Conservation (phyloP, 2,888 invertebrate genomes). For the Gortyna flavago region DNA sequence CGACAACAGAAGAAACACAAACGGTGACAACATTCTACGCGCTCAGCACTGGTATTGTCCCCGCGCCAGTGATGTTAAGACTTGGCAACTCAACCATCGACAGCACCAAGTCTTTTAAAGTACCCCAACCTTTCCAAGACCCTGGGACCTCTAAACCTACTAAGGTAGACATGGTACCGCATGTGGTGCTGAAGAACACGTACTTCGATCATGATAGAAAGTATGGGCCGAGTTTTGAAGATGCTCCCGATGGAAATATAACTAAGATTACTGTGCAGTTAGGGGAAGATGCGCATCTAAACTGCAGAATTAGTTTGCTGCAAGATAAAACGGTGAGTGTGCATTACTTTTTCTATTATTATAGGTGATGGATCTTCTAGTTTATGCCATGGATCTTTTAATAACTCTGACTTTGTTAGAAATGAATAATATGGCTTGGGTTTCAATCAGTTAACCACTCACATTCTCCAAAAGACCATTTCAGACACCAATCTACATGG, state of each 20-base stretch:
- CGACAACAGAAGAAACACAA: conserved; percentile 78
- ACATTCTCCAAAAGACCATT: too few species aligned
- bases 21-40: conserved; percentile 87
- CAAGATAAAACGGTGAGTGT: conserved; percentile 93
- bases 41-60: conserved; percentile 82
- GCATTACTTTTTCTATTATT: neutral
- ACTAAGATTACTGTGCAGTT: conserved; percentile 93
- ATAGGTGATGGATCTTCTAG: neutral
- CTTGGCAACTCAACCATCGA: conserved; percentile 89
- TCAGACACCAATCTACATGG: too few species aligned
- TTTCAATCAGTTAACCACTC: neutral
- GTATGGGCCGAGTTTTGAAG: conserved; percentile 93
- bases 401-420: neutral
- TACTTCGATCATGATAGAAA: conserved; percentile 89
- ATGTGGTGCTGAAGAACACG: conserved; percentile 84
- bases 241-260: conserved; percentile 89
- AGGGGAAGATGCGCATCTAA: conserved; percentile 92
- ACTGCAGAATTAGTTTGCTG: conserved; percentile 93
- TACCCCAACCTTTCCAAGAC: conserved; percentile 81
- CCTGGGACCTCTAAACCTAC: conserved; percentile 58
- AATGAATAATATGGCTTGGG: neutral
- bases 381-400: neutral
- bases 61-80: conserved; percentile 85
- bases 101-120: conserved; percentile 88
- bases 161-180: conserved; percentile 79